Conservation (phyloP, 2,113 vertebrate species). For the Diphyllodes magnificus region DNA sequence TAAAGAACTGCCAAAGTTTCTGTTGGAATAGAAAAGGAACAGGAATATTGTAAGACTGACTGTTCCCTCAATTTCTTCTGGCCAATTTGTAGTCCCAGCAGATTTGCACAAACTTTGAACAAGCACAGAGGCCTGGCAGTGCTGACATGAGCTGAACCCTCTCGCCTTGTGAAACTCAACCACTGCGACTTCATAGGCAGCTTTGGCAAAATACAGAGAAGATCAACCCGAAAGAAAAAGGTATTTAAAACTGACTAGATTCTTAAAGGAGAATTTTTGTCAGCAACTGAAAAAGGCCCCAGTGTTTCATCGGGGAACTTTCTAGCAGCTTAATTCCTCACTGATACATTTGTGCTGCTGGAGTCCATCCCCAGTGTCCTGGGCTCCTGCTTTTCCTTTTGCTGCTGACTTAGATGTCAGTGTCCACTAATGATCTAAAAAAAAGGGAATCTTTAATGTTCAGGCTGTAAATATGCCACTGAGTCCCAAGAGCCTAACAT, state of each 20-base stretch:
- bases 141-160: neutral
- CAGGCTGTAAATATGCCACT: neutral
- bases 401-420: fast-evolving
- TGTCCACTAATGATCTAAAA: neutral
- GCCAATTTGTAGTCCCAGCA: conserved; percentile 14
- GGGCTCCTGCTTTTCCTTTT: neutral
- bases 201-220: neutral
- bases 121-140: conserved; percentile 7
- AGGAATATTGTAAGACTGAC: neutral
- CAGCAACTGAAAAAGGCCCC: neutral
- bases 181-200: neutral
- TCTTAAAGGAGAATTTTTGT: neutral
- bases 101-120: neutral
- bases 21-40: neutral
- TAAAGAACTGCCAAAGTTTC: neutral
- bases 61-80: neutral
- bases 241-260: neutral
- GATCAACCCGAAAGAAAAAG: neutral
- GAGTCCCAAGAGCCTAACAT: neutral
- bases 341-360: neutral
- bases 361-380: neutral
- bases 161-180: neutral
- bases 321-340: neutral
- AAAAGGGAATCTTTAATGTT: neutral
- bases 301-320: neutral